Base-by-base conservation (phyloP, 2,113 vertebrate species). In the Petromus typicus region DNA sequence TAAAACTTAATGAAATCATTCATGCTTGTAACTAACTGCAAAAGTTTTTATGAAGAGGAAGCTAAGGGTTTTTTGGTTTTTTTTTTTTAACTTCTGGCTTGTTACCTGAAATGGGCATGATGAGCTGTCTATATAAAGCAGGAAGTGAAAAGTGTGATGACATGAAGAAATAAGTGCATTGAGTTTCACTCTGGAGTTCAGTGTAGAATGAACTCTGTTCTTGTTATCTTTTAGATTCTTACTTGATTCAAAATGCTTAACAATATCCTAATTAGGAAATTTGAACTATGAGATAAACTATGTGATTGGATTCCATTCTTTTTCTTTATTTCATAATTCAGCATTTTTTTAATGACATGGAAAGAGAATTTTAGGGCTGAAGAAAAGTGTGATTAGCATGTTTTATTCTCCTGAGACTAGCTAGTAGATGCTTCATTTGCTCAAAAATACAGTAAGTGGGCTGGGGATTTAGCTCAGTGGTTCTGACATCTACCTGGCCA, bases 41-140 rank as follows among this genome's bases (percentile, higher is more conserved):
- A 69, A 91, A 64, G 37, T 90, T 93, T 96, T 95, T 51, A 93
- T 96, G 89, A 97, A 96, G 63, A 97, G 98, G 98, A 99, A 98
- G 98, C 93, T 8, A n/a, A n/a, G n/a, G n/a, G 8, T 66, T 56
- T 12, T 56, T 56, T 56, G 20, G 17, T 95, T 97, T 37, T 56
- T 78, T 18, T 57, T 57, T 57, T 85, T 80, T 85, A 88, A 67
- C 23, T 76, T 92, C 54, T 97, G 79, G 64, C 37, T 57, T 93
- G 88, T 97, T 96, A 96, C 98, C 98, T 97, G 98, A 98, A 97
- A 98, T 97, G 97, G 98, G 97, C 95, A 45, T 23, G 2, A 10
- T 69, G 95, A 94, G 51, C 94, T 93, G 86, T 96, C 89, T 93
- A 94, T 96, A 94, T 95, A 95, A 97, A 96, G 81, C 97, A 97